Evolutionary conservation across 2,113 vertebrate genomes (phyloP).

Genomic region (Cheirogaleus medius): DNA sequence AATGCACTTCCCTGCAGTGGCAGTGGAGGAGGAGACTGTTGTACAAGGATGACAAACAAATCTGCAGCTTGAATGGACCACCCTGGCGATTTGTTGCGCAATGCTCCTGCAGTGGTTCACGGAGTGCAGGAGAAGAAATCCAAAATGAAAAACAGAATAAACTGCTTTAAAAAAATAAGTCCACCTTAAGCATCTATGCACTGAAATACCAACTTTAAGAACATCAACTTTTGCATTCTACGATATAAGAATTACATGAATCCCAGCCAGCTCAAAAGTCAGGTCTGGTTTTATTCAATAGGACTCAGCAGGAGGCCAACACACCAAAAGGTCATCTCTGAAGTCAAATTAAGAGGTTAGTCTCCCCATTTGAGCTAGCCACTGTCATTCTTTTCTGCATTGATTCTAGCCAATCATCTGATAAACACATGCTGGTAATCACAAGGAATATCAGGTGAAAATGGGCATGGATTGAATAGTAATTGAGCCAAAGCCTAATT

Average conservation of each 20-base stretch:
- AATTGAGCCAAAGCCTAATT: background rate
- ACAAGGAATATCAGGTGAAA: constrained; percentile 10
- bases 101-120: constrained; percentile 68
- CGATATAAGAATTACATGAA: background rate
- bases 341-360: background rate
- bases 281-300: background rate
- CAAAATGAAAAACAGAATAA: constrained; percentile 74
- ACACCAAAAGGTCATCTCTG: background rate
- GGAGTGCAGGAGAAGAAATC: constrained; percentile 61
- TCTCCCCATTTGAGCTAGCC: background rate
- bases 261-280: constrained; percentile 2
- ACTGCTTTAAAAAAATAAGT: background rate
- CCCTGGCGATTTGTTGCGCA: constrained; percentile 61
- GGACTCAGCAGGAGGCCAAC: background rate
- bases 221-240: background rate
- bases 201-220: constrained; percentile 17
- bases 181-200: background rate
- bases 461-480: background rate
- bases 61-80: constrained; percentile 77
- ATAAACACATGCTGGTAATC: constrained; percentile 22
- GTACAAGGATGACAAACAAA: constrained; percentile 46
- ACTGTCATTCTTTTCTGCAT: background rate
- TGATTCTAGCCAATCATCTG: background rate
- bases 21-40: constrained; percentile 53
- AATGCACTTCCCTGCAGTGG: constrained; percentile 54